These are phyloP conservation scores for Brachionus paranguensis DNA, from an alignment of 1,140 invertebrate species.

Conservation along the genomic window DNA sequence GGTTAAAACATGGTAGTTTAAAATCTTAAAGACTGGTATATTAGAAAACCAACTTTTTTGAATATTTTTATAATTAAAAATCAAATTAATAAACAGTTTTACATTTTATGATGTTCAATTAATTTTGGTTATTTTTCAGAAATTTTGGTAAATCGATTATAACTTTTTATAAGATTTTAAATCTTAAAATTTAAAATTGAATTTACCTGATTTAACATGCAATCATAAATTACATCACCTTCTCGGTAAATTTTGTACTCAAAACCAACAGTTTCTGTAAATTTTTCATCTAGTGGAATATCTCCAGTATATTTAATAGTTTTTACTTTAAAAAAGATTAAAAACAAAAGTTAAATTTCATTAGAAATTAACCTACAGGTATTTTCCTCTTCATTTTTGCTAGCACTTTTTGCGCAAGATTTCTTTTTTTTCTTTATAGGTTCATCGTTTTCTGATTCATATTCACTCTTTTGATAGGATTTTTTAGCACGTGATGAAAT, in stretches of 20 bases:
- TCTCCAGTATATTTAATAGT: constrained; percentile 27
- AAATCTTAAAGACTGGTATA: no score
- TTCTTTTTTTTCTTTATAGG: not conserved
- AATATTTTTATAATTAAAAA: no score
- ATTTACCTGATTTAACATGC: constrained; percentile 32
- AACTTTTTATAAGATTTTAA: not conserved
- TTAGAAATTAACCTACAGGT: not conserved
- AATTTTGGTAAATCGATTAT: not conserved
- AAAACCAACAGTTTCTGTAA: constrained; percentile 16
- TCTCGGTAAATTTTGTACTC: constrained; percentile 37
- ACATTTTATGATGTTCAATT: not conserved
- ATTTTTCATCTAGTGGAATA: constrained; percentile 39
- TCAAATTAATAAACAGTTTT: no score
- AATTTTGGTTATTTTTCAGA: not conserved
- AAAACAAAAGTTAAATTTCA: not conserved
- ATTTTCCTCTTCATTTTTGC: not conserved
- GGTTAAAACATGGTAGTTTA: no score
- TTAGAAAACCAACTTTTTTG: no score
- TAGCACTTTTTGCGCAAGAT: not conserved
- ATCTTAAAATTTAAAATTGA: no score
- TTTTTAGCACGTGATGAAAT: not conserved
- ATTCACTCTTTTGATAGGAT: not conserved
- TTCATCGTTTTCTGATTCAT: not conserved
- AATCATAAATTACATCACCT: not conserved
- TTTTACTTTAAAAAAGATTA: not conserved